phyloP scores from a whole-genome alignment of 2,113 vertebrate species.

The Rhynchopsitta pachyrhyncha region DNA sequence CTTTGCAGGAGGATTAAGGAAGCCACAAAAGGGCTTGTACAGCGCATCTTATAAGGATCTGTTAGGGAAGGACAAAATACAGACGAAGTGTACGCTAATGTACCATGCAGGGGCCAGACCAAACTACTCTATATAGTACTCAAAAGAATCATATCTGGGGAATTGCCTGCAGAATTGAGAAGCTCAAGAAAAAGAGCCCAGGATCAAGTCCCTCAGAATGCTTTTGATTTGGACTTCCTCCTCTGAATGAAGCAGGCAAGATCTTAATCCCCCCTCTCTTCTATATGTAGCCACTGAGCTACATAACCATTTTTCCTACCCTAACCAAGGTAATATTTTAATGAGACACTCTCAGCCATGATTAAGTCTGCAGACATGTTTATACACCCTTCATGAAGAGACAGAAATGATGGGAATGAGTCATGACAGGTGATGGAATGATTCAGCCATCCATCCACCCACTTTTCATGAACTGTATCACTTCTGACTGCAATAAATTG shows the following conservation, averaged over 20 bases:
- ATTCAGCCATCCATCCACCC: slow-evolving; percentile 43
- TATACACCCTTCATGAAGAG: slow-evolving; percentile 34
- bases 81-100: background rate
- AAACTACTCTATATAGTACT: background rate
- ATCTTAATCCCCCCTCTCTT: background rate
- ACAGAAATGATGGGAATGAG: slow-evolving; percentile 54
- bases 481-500: slow-evolving; percentile 61
- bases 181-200: background rate
- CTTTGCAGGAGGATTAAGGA: background rate
- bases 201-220: background rate
- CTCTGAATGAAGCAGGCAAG: background rate
- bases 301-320: background rate
- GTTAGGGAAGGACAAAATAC: background rate
- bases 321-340: slow-evolving; percentile 7
- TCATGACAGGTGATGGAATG: slow-evolving; percentile 68
- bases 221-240: background rate
- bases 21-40: background rate
- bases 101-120: background rate
- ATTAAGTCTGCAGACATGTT: slow-evolving; percentile 42
- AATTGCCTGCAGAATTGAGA: background rate
- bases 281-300: background rate
- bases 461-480: slow-evolving; percentile 43
- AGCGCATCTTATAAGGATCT: background rate
- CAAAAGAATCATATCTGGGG: background rate
- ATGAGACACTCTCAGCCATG: background rate